These are phyloP conservation scores for Philaethria dido DNA, from an alignment of 2,888 invertebrate species.

Conservation along the genomic window DNA sequence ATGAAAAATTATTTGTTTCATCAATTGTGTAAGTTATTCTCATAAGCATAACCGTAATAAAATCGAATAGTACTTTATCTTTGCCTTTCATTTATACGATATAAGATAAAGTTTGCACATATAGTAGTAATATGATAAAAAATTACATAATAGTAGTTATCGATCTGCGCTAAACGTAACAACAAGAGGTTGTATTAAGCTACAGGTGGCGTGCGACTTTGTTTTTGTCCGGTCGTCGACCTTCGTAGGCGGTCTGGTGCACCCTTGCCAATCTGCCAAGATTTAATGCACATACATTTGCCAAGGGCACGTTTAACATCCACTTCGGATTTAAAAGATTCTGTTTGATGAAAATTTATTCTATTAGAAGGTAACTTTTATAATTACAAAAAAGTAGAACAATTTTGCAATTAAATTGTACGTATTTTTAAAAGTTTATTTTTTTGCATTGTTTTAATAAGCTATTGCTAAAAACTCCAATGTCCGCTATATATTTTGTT, in stretches of 20 bases:
- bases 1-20: too few relatives aligned
- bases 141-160: neutral
- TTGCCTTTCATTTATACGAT: too few relatives aligned
- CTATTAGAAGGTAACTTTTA: neutral
- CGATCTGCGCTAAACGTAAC: conserved; percentile 8
- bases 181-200: conserved; percentile 43
- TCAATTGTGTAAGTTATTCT: too few relatives aligned
- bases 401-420: too few relatives aligned
- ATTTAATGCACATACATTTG: conserved; percentile 36
- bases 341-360: neutral
- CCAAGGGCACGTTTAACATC: conserved; percentile 19
- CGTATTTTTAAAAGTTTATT: too few relatives aligned
- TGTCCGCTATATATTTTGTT: too few relatives aligned
- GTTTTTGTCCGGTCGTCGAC: conserved; percentile 76
- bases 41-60: too few relatives aligned
- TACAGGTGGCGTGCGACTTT: conserved; percentile 68
- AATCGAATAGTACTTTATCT: too few relatives aligned
- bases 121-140: neutral
- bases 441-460: too few relatives aligned
- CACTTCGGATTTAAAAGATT: neutral
- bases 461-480: too few relatives aligned
- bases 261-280: conserved; percentile 56
- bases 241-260: conserved; percentile 67
- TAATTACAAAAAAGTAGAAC: neutral
- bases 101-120: neutral